Conservation (phyloP, 2,113 vertebrate genomes). For the Alligator sinensis region DNA sequence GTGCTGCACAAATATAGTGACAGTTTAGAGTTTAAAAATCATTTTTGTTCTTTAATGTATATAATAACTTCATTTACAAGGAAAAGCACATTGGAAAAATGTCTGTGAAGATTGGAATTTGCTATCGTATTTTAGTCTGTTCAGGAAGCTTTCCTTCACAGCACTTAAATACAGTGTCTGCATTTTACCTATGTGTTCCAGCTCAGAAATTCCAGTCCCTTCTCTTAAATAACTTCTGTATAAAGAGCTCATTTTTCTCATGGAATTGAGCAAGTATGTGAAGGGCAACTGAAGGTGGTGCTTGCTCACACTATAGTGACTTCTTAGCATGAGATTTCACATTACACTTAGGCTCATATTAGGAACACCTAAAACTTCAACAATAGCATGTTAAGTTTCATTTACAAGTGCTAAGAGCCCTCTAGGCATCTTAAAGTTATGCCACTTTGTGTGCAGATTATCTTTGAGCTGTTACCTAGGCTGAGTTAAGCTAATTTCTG, state of each 20-base stretch:
- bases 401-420: no score
- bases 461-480: no score
- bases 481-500: no score
- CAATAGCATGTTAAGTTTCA: no score
- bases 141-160: background rate
- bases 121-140: background rate
- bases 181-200: background rate
- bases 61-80: background rate
- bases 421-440: no score
- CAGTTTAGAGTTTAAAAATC: conserved; percentile 8
- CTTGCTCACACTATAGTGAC: background rate
- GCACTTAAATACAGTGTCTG: background rate
- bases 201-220: background rate
- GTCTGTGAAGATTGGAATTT: background rate
- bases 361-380: no score
- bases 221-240: background rate
- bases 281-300: background rate
- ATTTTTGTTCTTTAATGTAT: conserved; percentile 7
- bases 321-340: background rate
- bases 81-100: background rate
- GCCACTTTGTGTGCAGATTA: no score
- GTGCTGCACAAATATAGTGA: background rate
- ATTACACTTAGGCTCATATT: no score
- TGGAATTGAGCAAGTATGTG: background rate
- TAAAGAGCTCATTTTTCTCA: background rate